Evolutionary conservation across 1,140 invertebrate species (phyloP), one percentile per base, ranked within the genome.

Genomic region (Pseudachorutes palmiensis): DNA sequence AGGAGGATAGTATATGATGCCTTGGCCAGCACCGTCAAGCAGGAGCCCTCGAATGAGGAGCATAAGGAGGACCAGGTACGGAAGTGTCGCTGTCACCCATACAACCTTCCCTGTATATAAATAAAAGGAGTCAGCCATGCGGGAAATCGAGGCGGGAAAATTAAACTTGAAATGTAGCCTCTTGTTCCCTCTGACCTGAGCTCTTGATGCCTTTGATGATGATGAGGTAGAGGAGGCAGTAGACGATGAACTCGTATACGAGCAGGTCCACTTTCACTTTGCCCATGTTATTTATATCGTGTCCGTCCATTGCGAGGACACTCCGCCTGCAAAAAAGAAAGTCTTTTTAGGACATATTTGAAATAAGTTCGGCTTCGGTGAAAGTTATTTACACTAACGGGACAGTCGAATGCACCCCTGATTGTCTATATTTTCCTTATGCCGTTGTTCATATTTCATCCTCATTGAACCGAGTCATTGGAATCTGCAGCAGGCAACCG

Each of bases 41-140:
- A 88, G 81, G 1, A 88, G 77, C 1, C 88, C 88, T 68, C 88
- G 76, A 1, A 86, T 81, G 16, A 91, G 77, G 3, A 91, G 80
- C 58, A 90, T 87, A 0, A 85, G 84, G 9, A 91, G 78, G 19
- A 91, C 87, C 26, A 89, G 82, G 74, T 90, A 91, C 0, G 88
- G 88, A 80, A 89, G 84, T 0, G 87, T 89, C 2, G 88, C 88
- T 1, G 88, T 91, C 66, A 87, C 83, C 87, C 88, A 91, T 12
- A 91, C 88, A 29, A 90, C 87, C 80, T 88, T 87, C 49, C 86
- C 86, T 87, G 75, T 57, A 29, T 12, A 57, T 36, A 32, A 36
- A 3, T n/a, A 58, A n/a, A 55, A 45, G 36, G 19, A 45, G 36
- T 45, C 9, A 45, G 36, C 9, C 36, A 45, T 45, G 36, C 9